Evolutionary conservation across 2,888 invertebrate species (phyloP), one percentile per base, ranked within the genome.

Genomic region (Physocephala rufipes): DNA sequence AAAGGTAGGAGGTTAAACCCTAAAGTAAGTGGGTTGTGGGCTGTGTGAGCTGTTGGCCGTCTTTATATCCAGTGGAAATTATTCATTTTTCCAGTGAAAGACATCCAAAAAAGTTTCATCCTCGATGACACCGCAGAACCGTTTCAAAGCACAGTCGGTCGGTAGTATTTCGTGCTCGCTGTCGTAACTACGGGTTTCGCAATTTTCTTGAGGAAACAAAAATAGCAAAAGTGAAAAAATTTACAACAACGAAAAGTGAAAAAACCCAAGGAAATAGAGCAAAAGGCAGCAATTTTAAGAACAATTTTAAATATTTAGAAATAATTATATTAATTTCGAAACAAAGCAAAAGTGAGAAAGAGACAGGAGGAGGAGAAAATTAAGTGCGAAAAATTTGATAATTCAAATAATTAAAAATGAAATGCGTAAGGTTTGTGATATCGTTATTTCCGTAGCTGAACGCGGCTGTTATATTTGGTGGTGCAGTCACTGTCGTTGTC

Each of bases 141-240:
- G 62, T 15, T 62, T 43, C 61, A 49, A 62, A 61, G 68, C 68
- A 68, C 68, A 68, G 68, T 68, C 51, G 62, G 68, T 68, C 51
- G 68, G 49, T 68, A 61, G 68, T 30, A 51, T 68, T 62, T 62
- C 68, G 68, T 68, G 68, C 68, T 36, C 68, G 61, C 61, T 62
- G 55, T 55, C 62, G 51, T 36, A 68, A 68, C 68, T 24, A 49
- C 30, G 45, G 24, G 24, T 58, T 45, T 28, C 30, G 55, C 53
- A 65, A 36, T 36, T 43, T 43, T 13, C 9, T 30, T 12, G 26
- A 65, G 36, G 28, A 49, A 53, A 30, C n/a, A 66, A 53, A 55
- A 43, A 66, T 19, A 36, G 28, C 13, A 51, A 5, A 65, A 65
- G 30, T 30, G 16, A 28, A 53, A 66, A 21, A 21, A 43, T 19